These are phyloP conservation scores for Oryzias woworae DNA, from an alignment of 2,113 vertebrate species.

Conservation along the genomic window DNA sequence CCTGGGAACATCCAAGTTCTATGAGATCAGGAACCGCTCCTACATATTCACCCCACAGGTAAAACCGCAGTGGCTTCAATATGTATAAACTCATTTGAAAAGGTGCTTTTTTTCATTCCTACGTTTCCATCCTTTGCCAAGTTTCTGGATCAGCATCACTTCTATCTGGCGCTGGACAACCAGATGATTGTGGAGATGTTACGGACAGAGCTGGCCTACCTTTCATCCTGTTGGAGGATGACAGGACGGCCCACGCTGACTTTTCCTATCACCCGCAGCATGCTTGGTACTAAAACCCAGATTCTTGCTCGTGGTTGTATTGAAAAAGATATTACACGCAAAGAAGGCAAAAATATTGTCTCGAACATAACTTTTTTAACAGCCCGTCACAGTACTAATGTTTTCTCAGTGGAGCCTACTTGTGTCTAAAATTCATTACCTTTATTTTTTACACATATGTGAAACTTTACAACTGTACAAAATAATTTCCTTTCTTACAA, in stretches of 20 bases:
- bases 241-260: conserved; percentile 93
- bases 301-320: no score
- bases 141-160: conserved; percentile 98
- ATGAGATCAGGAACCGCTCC: conserved; percentile 89
- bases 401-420: no score
- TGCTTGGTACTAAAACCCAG: conserved; percentile 78
- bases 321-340: no score
- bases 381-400: no score
- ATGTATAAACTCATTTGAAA: neutral
- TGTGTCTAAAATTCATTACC: no score
- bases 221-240: conserved; percentile 97
- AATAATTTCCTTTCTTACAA: no score
- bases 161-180: conserved; percentile 97
- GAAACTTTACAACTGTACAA: neutral
- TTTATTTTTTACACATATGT: no score
- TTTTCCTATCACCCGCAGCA: conserved; percentile 92
- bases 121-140: conserved; percentile 42
- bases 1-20: conserved; percentile 97
- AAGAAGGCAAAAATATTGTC: no score
- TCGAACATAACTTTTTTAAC: no score
- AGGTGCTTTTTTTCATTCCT: neutral
- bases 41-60: conserved; percentile 93
- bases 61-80: neutral
- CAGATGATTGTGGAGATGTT: conserved; percentile 99
- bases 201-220: conserved; percentile 90